Conservation (phyloP, 2,113 vertebrate species). For the Osmerus eperlanus region DNA sequence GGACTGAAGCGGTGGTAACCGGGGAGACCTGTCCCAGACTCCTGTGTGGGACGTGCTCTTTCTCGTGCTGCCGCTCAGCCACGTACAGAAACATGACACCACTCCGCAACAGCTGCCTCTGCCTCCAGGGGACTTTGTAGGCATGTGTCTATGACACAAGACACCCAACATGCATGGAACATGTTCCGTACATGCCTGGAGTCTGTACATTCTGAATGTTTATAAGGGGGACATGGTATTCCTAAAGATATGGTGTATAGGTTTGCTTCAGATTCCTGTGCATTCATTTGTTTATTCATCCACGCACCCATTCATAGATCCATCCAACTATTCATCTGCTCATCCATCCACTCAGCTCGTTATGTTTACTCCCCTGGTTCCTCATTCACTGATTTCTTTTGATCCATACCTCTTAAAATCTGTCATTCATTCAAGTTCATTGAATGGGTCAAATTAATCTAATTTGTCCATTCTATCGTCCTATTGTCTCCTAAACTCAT, state of each 20-base stretch:
- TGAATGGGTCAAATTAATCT: conserved; percentile 66
- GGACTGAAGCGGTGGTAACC: no score
- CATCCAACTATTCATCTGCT: conserved; percentile 9
- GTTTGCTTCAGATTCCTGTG: background rate
- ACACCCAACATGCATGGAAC: background rate
- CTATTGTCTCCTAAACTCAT: conserved; percentile 57
- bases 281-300: background rate
- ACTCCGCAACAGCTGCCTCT: background rate
- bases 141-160: background rate
- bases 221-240: background rate
- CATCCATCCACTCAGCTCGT: conserved; percentile 37
- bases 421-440: conserved; percentile 46
- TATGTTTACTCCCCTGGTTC: background rate
- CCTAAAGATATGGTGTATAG: background rate
- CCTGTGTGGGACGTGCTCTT: no score
- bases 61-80: no score
- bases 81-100: background rate
- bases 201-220: background rate
- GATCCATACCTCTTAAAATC: conserved; percentile 57
- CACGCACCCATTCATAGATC: background rate
- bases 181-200: background rate
- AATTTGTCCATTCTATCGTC: conserved; percentile 59
- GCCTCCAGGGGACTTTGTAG: background rate
- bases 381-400: conserved; percentile 46
- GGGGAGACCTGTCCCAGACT: background rate